These are phyloP conservation scores for Rattus rattus DNA, from an alignment of 2,113 vertebrate genomes.

Conservation along the genomic window DNA sequence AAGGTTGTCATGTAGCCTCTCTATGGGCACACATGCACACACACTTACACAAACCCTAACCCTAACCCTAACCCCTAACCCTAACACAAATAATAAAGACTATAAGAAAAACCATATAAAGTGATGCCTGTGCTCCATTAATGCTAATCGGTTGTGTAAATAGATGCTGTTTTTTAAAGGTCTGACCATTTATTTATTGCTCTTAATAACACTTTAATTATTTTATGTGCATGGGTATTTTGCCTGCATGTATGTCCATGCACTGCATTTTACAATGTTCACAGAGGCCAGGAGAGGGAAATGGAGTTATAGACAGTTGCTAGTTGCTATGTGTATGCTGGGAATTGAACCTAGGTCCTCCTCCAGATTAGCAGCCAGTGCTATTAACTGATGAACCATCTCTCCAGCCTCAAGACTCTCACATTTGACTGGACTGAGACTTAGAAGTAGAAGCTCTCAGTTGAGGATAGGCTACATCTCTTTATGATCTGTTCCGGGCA, in stretches of 20 bases:
- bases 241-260: not conserved
- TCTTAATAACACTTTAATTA: not conserved
- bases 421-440: not conserved
- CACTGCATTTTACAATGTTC: not conserved
- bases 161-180: not conserved
- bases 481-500: not conserved
- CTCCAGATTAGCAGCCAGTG: not conserved
- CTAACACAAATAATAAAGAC: not conserved
- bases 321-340: not conserved
- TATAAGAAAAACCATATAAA: not conserved
- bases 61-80: too few species aligned
- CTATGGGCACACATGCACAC: not conserved
- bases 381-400: not conserved
- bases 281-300: not conserved
- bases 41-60: not conserved
- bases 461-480: not conserved
- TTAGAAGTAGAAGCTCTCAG: not conserved
- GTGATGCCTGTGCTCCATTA: slow-evolving; percentile 2
- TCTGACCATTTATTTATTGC: not conserved
- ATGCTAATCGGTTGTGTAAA: not conserved
- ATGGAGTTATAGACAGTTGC: not conserved
- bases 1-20: not conserved
- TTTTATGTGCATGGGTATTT: not conserved
- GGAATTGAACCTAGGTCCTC: not conserved
- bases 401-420: not conserved